A percentile compares a stretch with the other conserved stretches of the same genome.
phyloP scores from a whole-genome alignment of 2,113 vertebrate species.

The Eleginops maclovinus region DNA sequence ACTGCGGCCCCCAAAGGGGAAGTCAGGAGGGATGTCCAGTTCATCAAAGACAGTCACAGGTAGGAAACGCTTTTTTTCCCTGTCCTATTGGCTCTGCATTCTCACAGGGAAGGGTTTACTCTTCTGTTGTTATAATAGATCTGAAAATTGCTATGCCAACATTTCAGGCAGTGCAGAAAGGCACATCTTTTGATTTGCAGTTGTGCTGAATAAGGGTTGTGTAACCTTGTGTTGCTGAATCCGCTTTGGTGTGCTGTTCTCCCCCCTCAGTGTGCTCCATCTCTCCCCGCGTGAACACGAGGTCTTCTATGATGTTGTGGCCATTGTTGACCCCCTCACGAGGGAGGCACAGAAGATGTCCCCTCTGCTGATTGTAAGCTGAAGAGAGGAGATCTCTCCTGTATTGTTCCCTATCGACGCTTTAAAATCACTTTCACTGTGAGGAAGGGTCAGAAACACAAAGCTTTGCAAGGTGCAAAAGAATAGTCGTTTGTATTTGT shows the following conservation, averaged over 20 bases:
- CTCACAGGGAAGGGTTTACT: not conserved
- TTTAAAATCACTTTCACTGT: conserved; percentile 16
- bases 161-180: conserved; percentile 28
- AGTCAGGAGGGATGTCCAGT: conserved; percentile 83
- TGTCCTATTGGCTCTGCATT: conserved; percentile 4
- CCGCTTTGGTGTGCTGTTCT: conserved; percentile 70
- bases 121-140: conserved; percentile 37
- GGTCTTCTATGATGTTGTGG: conserved; percentile 90
- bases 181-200: conserved; percentile 39
- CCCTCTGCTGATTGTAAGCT: conserved; percentile 90
- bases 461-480: not conserved
- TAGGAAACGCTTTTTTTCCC: conserved; percentile 68
- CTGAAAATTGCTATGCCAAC: conserved; percentile 41
- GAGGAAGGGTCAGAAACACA: conserved; percentile 3
- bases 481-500: no score
- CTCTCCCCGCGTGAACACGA: conserved; percentile 86
- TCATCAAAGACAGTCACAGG: conserved; percentile 90
- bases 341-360: conserved; percentile 95
- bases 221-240: conserved; percentile 45
- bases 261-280: conserved; percentile 87
- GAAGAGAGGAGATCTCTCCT: not conserved
- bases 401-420: not conserved
- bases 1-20: conserved; percentile 87
- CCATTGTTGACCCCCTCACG: conserved; percentile 92
- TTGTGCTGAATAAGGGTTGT: conserved; percentile 52